Evolutionary conservation across 1,140 invertebrate species (phyloP).

Genomic region (Varroa destructor): DNA sequence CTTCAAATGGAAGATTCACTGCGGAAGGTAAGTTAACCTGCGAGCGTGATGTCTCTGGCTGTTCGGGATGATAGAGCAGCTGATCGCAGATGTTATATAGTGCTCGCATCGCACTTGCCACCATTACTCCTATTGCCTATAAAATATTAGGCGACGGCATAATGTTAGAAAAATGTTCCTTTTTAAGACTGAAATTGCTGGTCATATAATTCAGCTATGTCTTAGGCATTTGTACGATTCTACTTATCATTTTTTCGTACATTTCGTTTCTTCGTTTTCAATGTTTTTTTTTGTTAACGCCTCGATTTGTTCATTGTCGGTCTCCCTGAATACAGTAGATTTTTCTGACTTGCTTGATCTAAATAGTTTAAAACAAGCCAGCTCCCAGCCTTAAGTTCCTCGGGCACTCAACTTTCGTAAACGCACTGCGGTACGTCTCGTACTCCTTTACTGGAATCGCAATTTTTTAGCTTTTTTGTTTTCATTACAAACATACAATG

Average conservation of each 20-base stretch:
- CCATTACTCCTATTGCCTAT: constrained; percentile 11
- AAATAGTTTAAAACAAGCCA: too few species aligned
- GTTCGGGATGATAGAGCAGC: constrained; percentile 72
- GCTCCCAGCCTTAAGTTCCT: too few species aligned
- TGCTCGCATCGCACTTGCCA: constrained; percentile 26
- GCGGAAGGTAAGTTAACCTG: constrained; percentile 69
- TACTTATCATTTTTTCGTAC: too few species aligned
- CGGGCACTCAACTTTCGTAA: too few species aligned
- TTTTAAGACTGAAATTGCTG: not conserved
- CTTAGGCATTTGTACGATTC: too few species aligned
- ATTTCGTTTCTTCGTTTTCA: too few species aligned
- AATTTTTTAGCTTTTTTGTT: not conserved
- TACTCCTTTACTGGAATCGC: not conserved
- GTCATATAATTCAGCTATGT: not conserved
- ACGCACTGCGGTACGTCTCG: too few species aligned
- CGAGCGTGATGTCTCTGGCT: constrained; percentile 66
- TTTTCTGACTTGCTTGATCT: too few species aligned
- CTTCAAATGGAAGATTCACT: constrained; percentile 69
- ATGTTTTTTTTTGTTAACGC: too few species aligned
- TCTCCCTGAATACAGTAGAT: too few species aligned
- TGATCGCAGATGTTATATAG: constrained; percentile 72
- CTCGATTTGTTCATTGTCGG: too few species aligned
- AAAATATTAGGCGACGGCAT: not conserved
- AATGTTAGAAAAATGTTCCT: not conserved
- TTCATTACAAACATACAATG: not conserved